Evolutionary conservation across 2,888 invertebrate genomes (phyloP).

Genomic region (Pterobdella sp.): DNA sequence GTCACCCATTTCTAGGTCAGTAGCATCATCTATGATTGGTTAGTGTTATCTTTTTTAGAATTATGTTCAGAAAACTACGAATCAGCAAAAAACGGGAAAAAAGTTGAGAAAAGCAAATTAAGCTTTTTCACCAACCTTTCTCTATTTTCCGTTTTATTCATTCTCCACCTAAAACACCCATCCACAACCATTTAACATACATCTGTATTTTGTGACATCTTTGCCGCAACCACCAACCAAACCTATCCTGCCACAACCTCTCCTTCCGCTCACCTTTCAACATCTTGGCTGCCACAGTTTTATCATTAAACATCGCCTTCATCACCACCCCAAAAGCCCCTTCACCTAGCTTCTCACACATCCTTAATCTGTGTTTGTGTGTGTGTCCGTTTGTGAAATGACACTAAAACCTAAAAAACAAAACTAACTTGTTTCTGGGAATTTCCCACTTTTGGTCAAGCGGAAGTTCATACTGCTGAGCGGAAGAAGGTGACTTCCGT

Average conservation of each 20-base stretch:
- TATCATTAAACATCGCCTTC: constrained; percentile 62
- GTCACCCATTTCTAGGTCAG: constrained; percentile 87
- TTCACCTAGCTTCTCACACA: constrained; percentile 69
- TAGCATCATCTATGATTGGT: constrained; percentile 73
- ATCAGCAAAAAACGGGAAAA: no score
- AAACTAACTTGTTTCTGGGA: constrained; percentile 60
- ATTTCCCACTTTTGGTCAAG: constrained; percentile 92
- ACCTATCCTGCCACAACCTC: background rate
- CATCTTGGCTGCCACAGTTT: constrained; percentile 93
- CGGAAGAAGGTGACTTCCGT: constrained; percentile 48
- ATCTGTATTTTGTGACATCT: background rate
- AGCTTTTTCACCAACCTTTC: no score
- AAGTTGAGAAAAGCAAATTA: no score
- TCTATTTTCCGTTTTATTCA: no score
- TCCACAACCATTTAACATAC: no score
- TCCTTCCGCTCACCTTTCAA: constrained; percentile 66
- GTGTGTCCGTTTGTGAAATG: background rate
- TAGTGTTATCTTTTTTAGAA: background rate
- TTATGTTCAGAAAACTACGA: background rate
- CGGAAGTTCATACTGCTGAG: constrained; percentile 80
- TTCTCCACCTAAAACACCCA: no score
- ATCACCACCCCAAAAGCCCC: constrained; percentile 96
- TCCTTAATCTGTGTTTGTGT: constrained; percentile 17
- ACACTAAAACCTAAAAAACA: constrained; percentile 6
- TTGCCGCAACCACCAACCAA: background rate